These are phyloP conservation scores for Solenopsis invicta DNA, from an alignment of 1,140 invertebrate genomes.

Conservation along the genomic window DNA sequence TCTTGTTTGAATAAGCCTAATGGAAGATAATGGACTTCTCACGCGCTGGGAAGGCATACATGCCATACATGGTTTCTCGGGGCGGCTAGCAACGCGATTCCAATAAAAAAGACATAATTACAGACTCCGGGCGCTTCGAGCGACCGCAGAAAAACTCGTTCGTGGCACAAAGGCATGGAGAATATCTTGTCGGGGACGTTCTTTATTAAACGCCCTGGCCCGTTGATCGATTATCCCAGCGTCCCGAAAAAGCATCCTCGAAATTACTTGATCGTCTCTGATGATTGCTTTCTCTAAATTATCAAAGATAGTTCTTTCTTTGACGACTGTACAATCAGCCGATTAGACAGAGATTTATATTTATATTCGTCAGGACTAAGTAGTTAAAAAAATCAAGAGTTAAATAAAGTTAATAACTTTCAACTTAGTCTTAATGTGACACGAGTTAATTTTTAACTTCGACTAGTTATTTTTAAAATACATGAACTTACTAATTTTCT, in stretches of 20 bases:
- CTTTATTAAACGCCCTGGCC: conserved; percentile 21
- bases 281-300: conserved; percentile 24
- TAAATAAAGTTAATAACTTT: too few relatives aligned
- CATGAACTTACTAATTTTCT: too few relatives aligned
- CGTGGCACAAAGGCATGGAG: background rate
- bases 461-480: too few relatives aligned
- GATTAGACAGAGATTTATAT: background rate
- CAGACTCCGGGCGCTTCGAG: background rate
- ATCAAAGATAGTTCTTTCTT: background rate
- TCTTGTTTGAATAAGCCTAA: conserved; percentile 41
- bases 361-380: too few relatives aligned
- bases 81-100: background rate
- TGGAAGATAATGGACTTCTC: conserved; percentile 2
- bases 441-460: too few relatives aligned
- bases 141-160: conserved; percentile 37
- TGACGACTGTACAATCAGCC: background rate
- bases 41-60: conserved; percentile 41
- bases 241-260: background rate
- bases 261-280: background rate
- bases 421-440: too few relatives aligned
- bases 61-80: conserved; percentile 42
- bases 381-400: too few relatives aligned
- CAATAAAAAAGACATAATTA: conserved; percentile 54
- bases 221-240: too few relatives aligned
- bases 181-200: background rate